Base-by-base conservation (phyloP, 2,797 vertebrate genomes). In the Iguana delicatissima region DNA sequence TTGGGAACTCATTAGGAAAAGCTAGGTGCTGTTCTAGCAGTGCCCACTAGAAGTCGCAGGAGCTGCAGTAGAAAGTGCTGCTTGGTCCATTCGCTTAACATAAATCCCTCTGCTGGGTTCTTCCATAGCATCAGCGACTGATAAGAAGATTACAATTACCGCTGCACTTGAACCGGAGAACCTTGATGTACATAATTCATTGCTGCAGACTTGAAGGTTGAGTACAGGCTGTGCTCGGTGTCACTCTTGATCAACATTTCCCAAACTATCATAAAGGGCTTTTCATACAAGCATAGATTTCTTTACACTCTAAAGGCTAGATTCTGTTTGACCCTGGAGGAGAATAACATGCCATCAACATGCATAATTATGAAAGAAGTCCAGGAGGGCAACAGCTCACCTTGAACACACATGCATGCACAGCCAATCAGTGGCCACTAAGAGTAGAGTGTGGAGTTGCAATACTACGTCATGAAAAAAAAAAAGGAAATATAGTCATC, bases 31-130 rank as follows among this genome's bases (percentile, higher is more conserved):
- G 26, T 85, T 90, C 73, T 26, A 38, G 50, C 22, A 26, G 38
- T 57, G 79, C 16, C 85, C 94, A 62, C 84, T 89, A 95, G 94
- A 88, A 89, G 92, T 79, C 83, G 38, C 46, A 87, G 55, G 22
- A 24, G 94, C 14, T 59, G 38, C 72, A 77, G 79, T 76, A 52
- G 84, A 86, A 86, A 83, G 62, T 18, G 14, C 1, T 16, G 20
- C 24, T 7, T 62, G 22, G 82, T 46, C 55, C 18, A 32, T 5
- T 73, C 8, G 57, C 42, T 6, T 55, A 57, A 76, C 1, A 22
- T 20, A 62, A 83, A 18, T 29, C 46, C 72, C 32, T 8, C 3
- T 22, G 20, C n/a, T 22, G 26, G 46, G 46, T 6, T 57, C 80
- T 73, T 50, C 16, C 29, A 55, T 83, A 84, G 62, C 73, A 32